These are phyloP conservation scores for Acanthiza pusilla DNA, from an alignment of 2,797 vertebrate species.

Conservation along the genomic window DNA sequence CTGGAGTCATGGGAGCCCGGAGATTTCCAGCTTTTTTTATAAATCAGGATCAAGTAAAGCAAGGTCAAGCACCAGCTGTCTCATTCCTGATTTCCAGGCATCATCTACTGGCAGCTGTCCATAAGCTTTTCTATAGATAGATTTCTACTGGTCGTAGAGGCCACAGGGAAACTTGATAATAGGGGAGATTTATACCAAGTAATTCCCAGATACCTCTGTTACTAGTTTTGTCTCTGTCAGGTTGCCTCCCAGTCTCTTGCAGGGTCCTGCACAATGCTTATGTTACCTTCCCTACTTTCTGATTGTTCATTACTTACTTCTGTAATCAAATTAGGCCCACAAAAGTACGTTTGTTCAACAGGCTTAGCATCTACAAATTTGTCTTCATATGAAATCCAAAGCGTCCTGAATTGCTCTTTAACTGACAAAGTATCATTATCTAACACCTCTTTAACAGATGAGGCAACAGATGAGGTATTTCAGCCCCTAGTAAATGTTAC, in stretches of 20 bases:
- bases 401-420: neutral
- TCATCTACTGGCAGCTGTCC: conserved; percentile 45
- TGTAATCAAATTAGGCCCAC: neutral
- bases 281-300: neutral
- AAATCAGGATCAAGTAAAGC: neutral
- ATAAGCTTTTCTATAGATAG: conserved; percentile 51
- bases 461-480: conserved; percentile 5
- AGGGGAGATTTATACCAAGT: neutral
- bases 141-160: neutral
- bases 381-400: neutral
- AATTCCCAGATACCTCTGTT: conserved; percentile 4
- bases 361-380: neutral
- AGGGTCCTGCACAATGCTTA: neutral
- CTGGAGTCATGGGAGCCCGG: neutral
- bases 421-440: neutral
- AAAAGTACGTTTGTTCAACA: neutral
- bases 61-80: conserved; percentile 52
- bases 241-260: neutral
- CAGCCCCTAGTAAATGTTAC: neutral
- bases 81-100: conserved; percentile 38
- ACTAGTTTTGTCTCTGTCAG: neutral
- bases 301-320: neutral
- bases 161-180: conserved; percentile 37
- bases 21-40: conserved; percentile 36
- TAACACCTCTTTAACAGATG: neutral